Evolutionary conservation across 2,797 vertebrate species (phyloP).

Genomic region (Remorina albescens): DNA sequence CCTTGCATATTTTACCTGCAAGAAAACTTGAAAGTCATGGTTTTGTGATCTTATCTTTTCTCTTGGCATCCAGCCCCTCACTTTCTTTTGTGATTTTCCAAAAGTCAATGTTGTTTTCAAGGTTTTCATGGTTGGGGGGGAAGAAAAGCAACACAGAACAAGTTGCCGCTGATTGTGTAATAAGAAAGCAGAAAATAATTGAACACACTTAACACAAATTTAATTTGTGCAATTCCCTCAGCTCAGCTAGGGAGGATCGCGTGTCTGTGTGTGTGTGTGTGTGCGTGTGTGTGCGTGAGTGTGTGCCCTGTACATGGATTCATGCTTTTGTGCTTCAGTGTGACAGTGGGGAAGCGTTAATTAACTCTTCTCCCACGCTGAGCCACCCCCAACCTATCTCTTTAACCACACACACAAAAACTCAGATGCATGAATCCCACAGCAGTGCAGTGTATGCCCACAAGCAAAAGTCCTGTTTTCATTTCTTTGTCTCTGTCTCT

Average conservation of each 20-base stretch:
- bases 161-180: constrained; percentile 60
- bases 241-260: constrained; percentile 58
- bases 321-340: constrained; percentile 67
- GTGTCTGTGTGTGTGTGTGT: no score
- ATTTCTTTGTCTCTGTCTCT: constrained; percentile 55
- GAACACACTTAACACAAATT: constrained; percentile 81
- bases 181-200: constrained; percentile 80
- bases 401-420: constrained; percentile 64
- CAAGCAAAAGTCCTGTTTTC: constrained; percentile 52
- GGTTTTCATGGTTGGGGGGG: constrained; percentile 47
- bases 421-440: constrained; percentile 46
- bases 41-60: constrained; percentile 36
- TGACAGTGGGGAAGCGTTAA: constrained; percentile 81
- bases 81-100: constrained; percentile 46
- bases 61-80: constrained; percentile 34
- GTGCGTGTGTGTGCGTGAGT: no score
- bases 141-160: constrained; percentile 49
- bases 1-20: constrained; percentile 35
- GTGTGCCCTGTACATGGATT: constrained; percentile 45
- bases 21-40: constrained; percentile 28
- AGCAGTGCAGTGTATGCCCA: constrained; percentile 49
- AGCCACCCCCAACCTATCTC: constrained; percentile 65
- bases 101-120: constrained; percentile 72
- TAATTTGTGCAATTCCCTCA: constrained; percentile 80
- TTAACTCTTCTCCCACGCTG: constrained; percentile 83